These are phyloP conservation scores for Panopea generosa DNA, from an alignment of 2,888 invertebrate species.

Conservation along the genomic window DNA sequence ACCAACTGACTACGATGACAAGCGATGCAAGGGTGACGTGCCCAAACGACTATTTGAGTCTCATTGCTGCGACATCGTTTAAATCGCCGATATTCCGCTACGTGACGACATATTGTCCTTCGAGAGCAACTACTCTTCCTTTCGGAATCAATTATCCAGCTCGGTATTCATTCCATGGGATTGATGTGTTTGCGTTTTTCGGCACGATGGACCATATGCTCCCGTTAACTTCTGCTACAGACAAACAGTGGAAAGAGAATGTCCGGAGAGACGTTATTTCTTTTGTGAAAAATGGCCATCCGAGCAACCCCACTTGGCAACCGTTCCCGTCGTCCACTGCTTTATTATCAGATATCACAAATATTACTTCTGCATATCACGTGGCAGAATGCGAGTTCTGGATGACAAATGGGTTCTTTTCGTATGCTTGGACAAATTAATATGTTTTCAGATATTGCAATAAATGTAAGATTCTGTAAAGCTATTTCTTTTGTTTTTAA, in stretches of 20 bases:
- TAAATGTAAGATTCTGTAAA: too few relatives aligned
- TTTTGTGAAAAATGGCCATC: slow-evolving; percentile 24
- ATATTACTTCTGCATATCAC: slow-evolving; percentile 27
- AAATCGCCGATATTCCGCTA: slow-evolving; percentile 51
- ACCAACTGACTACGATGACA: slow-evolving; percentile 37
- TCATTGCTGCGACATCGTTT: slow-evolving; percentile 28
- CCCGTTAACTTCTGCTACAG: not conserved
- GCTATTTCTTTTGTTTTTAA: too few relatives aligned
- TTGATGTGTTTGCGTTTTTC: slow-evolving; percentile 43
- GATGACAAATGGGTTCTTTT: slow-evolving; percentile 46
- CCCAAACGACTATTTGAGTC: slow-evolving; percentile 37
- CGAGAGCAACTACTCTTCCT: not conserved
- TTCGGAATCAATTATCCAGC: slow-evolving; percentile 5
- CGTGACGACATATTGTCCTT: slow-evolving; percentile 28
- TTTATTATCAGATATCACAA: slow-evolving; percentile 19
- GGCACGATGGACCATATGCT: slow-evolving; percentile 10
- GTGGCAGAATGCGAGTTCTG: slow-evolving; percentile 42
- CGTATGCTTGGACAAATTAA: slow-evolving; percentile 46
- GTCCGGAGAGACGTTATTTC: slow-evolving; percentile 17
- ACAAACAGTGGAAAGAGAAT: slow-evolving; percentile 10
- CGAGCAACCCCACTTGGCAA: slow-evolving; percentile 11
- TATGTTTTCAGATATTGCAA: too few relatives aligned
- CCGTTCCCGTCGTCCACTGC: slow-evolving; percentile 21
- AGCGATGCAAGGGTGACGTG: slow-evolving; percentile 29
- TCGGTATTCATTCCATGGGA: slow-evolving; percentile 38